Base-by-base conservation (phyloP, 2,797 vertebrate genomes). In the Rhinophrynus dorsalis region DNA sequence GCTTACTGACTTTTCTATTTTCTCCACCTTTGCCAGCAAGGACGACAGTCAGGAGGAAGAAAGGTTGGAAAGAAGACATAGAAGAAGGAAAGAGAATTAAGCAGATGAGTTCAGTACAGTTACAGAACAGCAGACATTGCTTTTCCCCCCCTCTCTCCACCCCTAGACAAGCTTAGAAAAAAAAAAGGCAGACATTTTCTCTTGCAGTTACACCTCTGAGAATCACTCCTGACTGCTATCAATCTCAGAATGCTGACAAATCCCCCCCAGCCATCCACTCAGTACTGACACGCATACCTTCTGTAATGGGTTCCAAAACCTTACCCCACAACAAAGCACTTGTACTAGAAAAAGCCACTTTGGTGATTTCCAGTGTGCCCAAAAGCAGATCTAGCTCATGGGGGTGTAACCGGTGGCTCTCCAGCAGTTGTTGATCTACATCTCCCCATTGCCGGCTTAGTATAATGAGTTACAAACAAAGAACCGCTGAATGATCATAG, bases 1-100 rank as follows among this genome's bases (percentile, higher is more conserved):
- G 83, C 85, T 88, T 96, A 99, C 96, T 98, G 91, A 99, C 97
- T 99, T 98, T 89, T 96, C 94, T 86, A 85, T 81, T 84, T 81
- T 86, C 89, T 96, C 94, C 94, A 92, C 88, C 96, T 98, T 94
- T 82, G 75, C 79, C 80, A 81, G 50, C 77, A 79, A 72, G 65
- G 76, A 81, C 12, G 54, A 74, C 67, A 77, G 82, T 60, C 83
- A 71, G 84, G 67, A 82, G 65, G 69, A 18, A 61, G 56, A 60
- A 59, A 48, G 72, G 77, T 21, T 47, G 74, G 70, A 78, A 23
- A 2, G 0, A 37, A 58, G 50, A 47, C 68, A 74, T 69, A 77
- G 44, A 71, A 17, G 20, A 30, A 12, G 13, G 3, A 24, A 50
- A 29, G 17, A 50, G 24, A 42, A 44, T 17, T 23, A 18, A 18